Evolutionary conservation across 2,888 invertebrate species (phyloP), one percentile per base, ranked within the genome.

Genomic region (Phymatocera aterrima): DNA sequence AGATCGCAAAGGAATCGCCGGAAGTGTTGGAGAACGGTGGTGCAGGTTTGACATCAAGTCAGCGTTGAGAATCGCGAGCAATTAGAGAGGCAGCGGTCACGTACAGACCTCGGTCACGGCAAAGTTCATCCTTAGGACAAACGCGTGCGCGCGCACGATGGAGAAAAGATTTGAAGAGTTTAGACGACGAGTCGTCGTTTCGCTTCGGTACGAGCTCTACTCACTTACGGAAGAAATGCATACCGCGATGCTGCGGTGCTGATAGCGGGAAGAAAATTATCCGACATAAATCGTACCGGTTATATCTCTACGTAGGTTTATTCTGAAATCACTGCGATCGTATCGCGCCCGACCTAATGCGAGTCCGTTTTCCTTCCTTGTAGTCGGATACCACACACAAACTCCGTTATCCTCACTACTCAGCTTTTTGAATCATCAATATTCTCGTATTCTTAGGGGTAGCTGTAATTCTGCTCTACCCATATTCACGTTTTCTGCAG

Each of bases 171-270:
- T 8, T 37, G 0, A 18, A 37, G 37, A 5, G 12, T 4, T 64
- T 3, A 43, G 12, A 21, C 21, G 34, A 34, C 64, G 40, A 31
- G 34, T 34, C 61, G n/a, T 60, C 12, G n/a, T 15, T 60, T 28
- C 28, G 60, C 60, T 12, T 24, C 60, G 28, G 6, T 2, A 34
- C n/a, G 34, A 61, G 10, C 61, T n/a, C n/a, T 8, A 15, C 24
- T 54, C 31, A 68, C 31, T 57, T 57, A 57, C 40, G 34, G 68
- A 81, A 80, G 81, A 77, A 83, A 80, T 78, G 81, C 81, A 78
- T 80, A 65, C 81, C 79, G 79, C 80, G 85, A 85, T 84, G 81
- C 81, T 81, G 80, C 80, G 61, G 57, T 57, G 12, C 77, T 72
- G 83, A 85, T 84, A 83, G 81, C 81, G 60, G 24, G 18, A 61